These are phyloP conservation scores for Campylomormyrus numenius DNA, from an alignment of 2,113 vertebrate species.

Conservation along the genomic window DNA sequence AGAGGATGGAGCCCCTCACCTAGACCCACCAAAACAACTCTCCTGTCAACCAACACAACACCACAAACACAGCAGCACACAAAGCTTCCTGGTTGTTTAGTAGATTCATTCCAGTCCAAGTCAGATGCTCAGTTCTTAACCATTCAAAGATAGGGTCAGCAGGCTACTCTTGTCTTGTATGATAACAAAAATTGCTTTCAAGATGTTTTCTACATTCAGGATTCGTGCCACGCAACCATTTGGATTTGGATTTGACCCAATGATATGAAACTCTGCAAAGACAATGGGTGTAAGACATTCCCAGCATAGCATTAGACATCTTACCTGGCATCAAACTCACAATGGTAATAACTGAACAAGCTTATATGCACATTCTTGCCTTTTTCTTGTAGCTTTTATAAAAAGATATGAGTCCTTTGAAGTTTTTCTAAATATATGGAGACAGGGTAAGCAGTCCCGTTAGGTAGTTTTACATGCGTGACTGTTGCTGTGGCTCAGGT, in stretches of 20 bases:
- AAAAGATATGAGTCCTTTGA: neutral
- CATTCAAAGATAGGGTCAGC: neutral
- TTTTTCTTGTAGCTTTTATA: neutral
- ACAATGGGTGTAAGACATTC: neutral
- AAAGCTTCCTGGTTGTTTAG: neutral
- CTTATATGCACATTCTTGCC: neutral
- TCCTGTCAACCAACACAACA: neutral
- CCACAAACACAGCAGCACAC: neutral
- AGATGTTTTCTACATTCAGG: neutral
- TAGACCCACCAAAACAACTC: neutral
- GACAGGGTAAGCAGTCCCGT: neutral
- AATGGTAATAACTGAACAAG: neutral
- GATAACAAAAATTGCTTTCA: neutral
- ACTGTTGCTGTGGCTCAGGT: slow-evolving; percentile 1
- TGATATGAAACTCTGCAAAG: neutral
- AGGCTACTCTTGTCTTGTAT: neutral
- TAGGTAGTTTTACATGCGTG: neutral
- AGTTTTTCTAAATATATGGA: neutral
- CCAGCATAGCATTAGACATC: neutral
- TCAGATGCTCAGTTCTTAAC: neutral
- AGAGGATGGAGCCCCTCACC: neutral
- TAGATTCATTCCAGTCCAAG: neutral
- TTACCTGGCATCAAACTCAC: neutral
- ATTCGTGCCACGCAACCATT: neutral
- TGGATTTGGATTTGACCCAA: neutral